These are phyloP conservation scores for Coregonus sp. DNA, from an alignment of 2,797 vertebrate genomes.

Conservation along the genomic window DNA sequence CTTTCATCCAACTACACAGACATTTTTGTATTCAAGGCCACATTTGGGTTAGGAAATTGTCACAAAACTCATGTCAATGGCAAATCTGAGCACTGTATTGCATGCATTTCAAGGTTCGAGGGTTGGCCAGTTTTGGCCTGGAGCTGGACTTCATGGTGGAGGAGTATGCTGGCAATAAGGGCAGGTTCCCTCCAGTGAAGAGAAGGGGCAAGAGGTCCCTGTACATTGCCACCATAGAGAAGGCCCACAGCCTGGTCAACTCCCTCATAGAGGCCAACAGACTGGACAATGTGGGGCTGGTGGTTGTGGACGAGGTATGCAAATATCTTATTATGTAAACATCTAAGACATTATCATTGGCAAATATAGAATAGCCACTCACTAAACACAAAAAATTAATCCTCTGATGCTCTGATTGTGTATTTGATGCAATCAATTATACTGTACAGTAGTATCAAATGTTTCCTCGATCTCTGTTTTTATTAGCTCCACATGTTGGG, in stretches of 20 bases:
- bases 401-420: not conserved
- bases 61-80: not conserved
- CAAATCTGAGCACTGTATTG: not conserved
- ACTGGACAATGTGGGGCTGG: constrained; percentile 81
- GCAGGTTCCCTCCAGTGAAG: constrained; percentile 90
- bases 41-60: too few relatives aligned
- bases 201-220: constrained; percentile 81
- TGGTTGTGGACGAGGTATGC: constrained; percentile 94
- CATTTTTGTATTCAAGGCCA: not conserved
- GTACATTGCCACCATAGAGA: constrained; percentile 94
- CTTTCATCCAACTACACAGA: not conserved
- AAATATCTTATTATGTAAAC: not conserved
- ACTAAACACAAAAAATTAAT: not conserved
- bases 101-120: constrained; percentile 78
- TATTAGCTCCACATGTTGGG: constrained; percentile 96
- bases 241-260: constrained; percentile 91
- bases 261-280: constrained; percentile 86
- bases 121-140: constrained; percentile 86
- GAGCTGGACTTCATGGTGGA: constrained; percentile 95
- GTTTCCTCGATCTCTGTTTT: not conserved
- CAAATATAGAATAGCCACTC: not conserved
- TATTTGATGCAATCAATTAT: not conserved
- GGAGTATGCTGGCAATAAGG: constrained; percentile 96
- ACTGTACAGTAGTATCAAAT: not conserved
- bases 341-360: not conserved